A percentile compares a stretch with the other conserved stretches of the same genome.
These are phyloP conservation scores for Ridgeia piscesae DNA, from an alignment of 1,140 invertebrate genomes.

Conservation along the genomic window DNA sequence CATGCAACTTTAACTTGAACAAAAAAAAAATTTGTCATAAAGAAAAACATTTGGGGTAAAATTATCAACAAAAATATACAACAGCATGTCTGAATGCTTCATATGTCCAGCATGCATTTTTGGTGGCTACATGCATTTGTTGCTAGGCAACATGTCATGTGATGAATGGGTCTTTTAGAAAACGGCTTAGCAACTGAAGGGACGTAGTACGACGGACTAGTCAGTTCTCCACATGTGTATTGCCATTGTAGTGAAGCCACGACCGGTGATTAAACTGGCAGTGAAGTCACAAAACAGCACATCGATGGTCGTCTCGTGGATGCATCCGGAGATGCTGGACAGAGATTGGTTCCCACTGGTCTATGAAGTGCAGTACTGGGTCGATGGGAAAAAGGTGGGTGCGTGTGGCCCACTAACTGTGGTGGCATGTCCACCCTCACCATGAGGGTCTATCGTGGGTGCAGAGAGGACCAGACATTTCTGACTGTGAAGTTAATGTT, in stretches of 20 bases:
- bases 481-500: no score
- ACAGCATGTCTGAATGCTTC: no score
- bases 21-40: no score
- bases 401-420: neutral
- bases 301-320: neutral
- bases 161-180: neutral
- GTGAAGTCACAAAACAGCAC: neutral
- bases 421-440: no score
- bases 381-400: neutral
- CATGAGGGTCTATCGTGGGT: no score
- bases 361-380: neutral
- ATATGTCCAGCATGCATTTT: no score
- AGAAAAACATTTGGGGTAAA: no score
- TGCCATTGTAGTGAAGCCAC: neutral
- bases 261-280: neutral
- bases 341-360: neutral
- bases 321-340: neutral
- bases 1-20: no score
- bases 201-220: neutral
- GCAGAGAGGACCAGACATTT: no score
- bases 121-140: no score
- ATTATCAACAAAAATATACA: no score
- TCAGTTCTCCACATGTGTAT: neutral
- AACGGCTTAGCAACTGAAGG: neutral
- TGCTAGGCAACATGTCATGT: no score